Percentiles rank a stretch among this genome's conserved stretches.
phyloP scores from a whole-genome alignment of 1,140 invertebrate genomes.

The Drusus annulatus region DNA sequence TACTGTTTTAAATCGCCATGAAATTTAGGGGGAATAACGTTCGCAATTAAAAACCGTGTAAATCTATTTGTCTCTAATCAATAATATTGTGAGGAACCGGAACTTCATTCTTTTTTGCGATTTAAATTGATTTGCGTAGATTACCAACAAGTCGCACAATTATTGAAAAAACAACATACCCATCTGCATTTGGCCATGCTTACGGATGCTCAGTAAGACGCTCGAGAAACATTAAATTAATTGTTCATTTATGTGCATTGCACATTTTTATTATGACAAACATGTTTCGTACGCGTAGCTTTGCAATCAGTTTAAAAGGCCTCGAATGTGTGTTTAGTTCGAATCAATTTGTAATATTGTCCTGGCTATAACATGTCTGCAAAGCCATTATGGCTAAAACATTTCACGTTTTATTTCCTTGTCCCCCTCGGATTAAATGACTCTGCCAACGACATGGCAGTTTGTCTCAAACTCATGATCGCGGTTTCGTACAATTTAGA shows the following conservation, averaged over 20 bases:
- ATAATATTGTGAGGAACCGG: conserved; percentile 25
- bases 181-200: conserved; percentile 15
- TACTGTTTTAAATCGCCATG: conserved; percentile 19
- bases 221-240: conserved; percentile 13
- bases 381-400: conserved; percentile 25
- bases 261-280: neutral
- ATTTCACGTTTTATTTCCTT: conserved; percentile 32
- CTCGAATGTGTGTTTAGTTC: neutral
- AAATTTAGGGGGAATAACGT: conserved; percentile 24
- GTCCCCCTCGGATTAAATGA: conserved; percentile 21
- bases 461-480: conserved; percentile 34
- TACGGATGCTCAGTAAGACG: neutral
- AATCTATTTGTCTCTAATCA: conserved; percentile 18
- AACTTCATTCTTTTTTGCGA: conserved; percentile 16
- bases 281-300: neutral
- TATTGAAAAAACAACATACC: conserved; percentile 31
- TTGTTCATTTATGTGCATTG: neutral
- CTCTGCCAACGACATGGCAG: conserved; percentile 20
- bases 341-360: conserved; percentile 17
- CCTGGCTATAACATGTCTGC: conserved; percentile 8
- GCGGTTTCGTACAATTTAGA: conserved; percentile 39
- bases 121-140: conserved; percentile 18
- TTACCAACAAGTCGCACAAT: conserved; percentile 20
- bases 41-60: conserved; percentile 37
- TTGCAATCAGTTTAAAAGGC: neutral